Evolutionary conservation across 2,113 vertebrate species (phyloP).

Genomic region (Pangasianodon hypophthalmus): DNA sequence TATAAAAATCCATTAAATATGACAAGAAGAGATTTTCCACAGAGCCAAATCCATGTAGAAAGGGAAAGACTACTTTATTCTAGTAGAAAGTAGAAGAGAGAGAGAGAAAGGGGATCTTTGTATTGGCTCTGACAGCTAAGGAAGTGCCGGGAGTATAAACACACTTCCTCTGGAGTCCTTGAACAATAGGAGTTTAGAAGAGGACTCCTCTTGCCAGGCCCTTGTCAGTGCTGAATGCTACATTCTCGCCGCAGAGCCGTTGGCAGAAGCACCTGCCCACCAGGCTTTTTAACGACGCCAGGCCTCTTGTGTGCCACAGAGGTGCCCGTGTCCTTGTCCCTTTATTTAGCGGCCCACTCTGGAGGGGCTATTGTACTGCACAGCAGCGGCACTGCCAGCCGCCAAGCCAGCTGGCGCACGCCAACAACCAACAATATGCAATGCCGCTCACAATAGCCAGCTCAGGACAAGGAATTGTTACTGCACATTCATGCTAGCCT

Average conservation of each 20-base stretch:
- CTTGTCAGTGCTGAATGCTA: conserved; percentile 66
- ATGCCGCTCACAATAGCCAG: conserved; percentile 67
- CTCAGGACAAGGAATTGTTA: conserved; percentile 66
- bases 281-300: conserved; percentile 53
- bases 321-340: conserved; percentile 70
- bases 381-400: conserved; percentile 69
- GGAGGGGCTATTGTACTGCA: conserved; percentile 72
- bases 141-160: conserved; percentile 37
- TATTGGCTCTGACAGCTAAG: conserved; percentile 46
- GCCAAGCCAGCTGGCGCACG: conserved; percentile 74
- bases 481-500: conserved; percentile 61
- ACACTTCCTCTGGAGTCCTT: conserved; percentile 46
- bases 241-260: conserved; percentile 53
- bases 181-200: conserved; percentile 57
- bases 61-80: background rate
- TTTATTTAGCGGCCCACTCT: conserved; percentile 68
- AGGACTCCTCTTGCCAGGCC: conserved; percentile 64
- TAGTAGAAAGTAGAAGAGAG: conserved; percentile 13
- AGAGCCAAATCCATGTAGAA: conserved; percentile 27
- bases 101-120: conserved; percentile 28
- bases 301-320: conserved; percentile 70
- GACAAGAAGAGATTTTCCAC: conserved; percentile 57
- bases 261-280: conserved; percentile 74
- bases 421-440: conserved; percentile 63
- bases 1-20: conserved; percentile 59